These are phyloP conservation scores for Raja brachyura DNA, from an alignment of 2,113 vertebrate genomes.

Conservation along the genomic window DNA sequence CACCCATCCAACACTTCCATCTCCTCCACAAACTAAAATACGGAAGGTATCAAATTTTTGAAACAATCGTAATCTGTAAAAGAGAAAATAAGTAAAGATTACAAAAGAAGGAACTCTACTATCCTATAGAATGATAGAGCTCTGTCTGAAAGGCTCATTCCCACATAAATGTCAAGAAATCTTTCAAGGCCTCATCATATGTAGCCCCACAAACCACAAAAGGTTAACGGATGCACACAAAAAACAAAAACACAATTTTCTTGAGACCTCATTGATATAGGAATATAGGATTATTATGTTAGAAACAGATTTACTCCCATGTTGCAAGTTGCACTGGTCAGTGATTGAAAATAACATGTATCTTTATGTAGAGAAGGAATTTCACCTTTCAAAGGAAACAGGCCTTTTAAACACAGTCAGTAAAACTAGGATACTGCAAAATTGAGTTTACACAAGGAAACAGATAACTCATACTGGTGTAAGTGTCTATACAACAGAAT, in stretches of 20 bases:
- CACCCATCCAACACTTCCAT: slow-evolving; percentile 96
- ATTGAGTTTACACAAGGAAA: not conserved
- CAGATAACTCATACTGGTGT: not conserved
- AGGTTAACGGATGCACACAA: too few species aligned
- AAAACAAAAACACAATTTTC: not conserved
- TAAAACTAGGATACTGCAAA: not conserved
- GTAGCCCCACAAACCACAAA: not conserved
- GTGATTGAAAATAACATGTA: not conserved
- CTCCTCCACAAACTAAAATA: slow-evolving; percentile 93
- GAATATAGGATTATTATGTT: not conserved
- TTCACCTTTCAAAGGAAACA: not conserved
- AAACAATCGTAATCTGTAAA: slow-evolving; percentile 83
- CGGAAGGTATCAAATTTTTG: slow-evolving; percentile 98
- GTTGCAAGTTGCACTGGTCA: not conserved
- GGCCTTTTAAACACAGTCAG: not conserved
- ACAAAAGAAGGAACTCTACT: not conserved
- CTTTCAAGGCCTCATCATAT: too few species aligned
- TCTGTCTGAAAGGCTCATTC: not conserved
- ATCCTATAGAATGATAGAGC: not conserved
- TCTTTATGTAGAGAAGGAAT: too few species aligned
- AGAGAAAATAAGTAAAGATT: slow-evolving; percentile 40
- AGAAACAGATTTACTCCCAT: not conserved
- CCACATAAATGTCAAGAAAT: not conserved
- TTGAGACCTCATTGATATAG: not conserved
- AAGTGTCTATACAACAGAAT: not conserved